These are phyloP conservation scores for Anastrepha ludens DNA, from an alignment of 1,140 invertebrate species.

Conservation along the genomic window DNA sequence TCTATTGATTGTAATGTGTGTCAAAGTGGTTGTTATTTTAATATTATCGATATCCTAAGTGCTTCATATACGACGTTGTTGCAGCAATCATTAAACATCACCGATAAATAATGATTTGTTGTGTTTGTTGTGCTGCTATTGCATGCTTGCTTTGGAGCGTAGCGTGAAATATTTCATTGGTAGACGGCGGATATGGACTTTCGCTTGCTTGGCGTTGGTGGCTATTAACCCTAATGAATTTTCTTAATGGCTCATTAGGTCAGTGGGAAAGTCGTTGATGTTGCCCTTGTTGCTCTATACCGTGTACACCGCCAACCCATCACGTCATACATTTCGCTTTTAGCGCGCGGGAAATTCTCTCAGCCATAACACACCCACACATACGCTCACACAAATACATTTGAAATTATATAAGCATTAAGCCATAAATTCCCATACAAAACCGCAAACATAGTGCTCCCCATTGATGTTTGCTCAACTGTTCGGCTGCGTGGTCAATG, in stretches of 20 bases:
- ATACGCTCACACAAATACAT: background rate
- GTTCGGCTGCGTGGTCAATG: conserved; percentile 28
- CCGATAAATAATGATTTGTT: conserved; percentile 15
- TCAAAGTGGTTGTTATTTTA: background rate
- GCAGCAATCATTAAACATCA: background rate
- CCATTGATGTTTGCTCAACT: conserved; percentile 13
- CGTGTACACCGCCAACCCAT: background rate
- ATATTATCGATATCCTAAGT: background rate
- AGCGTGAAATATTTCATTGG: background rate
- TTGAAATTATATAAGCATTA: background rate
- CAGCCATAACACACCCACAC: background rate
- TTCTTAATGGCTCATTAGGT: conserved; percentile 51
- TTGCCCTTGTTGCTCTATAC: background rate
- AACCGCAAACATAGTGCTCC: background rate
- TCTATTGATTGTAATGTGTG: background rate
- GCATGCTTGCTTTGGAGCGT: background rate
- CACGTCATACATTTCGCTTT: conserved; percentile 26
- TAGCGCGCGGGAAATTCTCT: too few species aligned
- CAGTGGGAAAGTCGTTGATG: conserved; percentile 30
- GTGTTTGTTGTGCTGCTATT: background rate
- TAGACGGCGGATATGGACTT: background rate
- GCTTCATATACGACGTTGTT: background rate
- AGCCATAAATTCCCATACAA: background rate
- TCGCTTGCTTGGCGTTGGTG: background rate
- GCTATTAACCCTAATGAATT: conserved; percentile 43